Conservation (phyloP, 1,140 invertebrate species). For the Adoxophyes honmai region DNA sequence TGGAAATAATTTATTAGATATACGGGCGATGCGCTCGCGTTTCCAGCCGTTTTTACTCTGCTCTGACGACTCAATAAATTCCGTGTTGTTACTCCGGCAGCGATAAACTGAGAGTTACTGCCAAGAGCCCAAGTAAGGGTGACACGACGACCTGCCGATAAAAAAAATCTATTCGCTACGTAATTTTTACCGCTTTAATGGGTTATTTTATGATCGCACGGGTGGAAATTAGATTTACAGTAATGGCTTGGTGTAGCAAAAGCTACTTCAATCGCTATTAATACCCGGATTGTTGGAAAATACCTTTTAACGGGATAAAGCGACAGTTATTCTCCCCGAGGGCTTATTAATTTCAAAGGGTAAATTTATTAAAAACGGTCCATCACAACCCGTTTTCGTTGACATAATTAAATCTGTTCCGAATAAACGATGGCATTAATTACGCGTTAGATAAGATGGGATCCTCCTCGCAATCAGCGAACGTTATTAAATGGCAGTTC, state of each 20-base stretch:
- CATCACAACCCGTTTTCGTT: background rate
- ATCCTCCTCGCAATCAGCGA: background rate
- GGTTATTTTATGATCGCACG: slow-evolving; percentile 19
- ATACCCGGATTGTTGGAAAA: too few relatives aligned
- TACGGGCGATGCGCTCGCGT: slow-evolving; percentile 11
- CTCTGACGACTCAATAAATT: slow-evolving; percentile 32
- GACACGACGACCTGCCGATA: slow-evolving; percentile 28
- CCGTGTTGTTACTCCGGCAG: slow-evolving; percentile 30
- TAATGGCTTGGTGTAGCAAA: background rate
- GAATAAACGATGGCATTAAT: background rate
- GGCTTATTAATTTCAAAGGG: background rate
- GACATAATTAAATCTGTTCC: background rate
- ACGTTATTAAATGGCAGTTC: slow-evolving; percentile 5
- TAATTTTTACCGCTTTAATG: slow-evolving; percentile 30
- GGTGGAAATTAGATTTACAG: background rate
- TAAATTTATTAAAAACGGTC: background rate
- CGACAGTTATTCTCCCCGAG: background rate
- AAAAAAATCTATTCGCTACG: slow-evolving; percentile 35
- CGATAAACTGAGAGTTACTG: slow-evolving; percentile 36
- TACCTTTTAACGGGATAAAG: background rate
- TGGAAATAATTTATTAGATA: slow-evolving; percentile 20
- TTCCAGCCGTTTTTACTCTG: slow-evolving; percentile 20
- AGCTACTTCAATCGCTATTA: too few relatives aligned
- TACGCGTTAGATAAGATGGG: background rate
- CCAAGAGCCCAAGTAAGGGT: slow-evolving; percentile 18